Evolutionary conservation across 2,113 vertebrate species (phyloP).

Genomic region (Chloropsis cyanopogon): DNA sequence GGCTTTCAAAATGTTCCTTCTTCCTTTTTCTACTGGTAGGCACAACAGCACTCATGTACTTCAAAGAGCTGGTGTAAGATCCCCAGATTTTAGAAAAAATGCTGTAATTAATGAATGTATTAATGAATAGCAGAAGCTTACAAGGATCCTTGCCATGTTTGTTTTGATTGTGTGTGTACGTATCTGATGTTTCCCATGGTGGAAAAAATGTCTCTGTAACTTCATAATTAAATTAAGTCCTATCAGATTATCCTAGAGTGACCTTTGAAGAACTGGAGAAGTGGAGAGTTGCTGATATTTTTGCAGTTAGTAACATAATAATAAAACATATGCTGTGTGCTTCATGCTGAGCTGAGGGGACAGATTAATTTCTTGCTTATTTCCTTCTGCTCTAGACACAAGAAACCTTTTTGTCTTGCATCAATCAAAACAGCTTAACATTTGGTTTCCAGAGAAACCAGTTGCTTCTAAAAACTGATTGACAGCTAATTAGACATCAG

Average conservation of each 20-base stretch:
- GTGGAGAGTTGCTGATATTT: background rate
- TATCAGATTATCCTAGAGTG: background rate
- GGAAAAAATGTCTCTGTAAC: background rate
- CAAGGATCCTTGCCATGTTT: background rate
- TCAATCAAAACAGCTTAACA: background rate
- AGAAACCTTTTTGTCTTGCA: background rate
- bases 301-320: background rate
- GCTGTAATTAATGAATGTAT: background rate
- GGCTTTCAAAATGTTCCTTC: background rate
- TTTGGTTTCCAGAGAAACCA: background rate
- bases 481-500: background rate
- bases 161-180: background rate
- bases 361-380: background rate
- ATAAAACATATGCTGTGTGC: background rate
- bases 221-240: background rate
- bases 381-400: background rate
- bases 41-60: background rate
- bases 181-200: background rate
- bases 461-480: background rate
- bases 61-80: background rate
- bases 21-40: background rate
- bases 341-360: background rate
- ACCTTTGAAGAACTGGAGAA: background rate
- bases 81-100: background rate
- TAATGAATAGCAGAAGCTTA: background rate